Base-by-base conservation (phyloP, 1,140 invertebrate species). In the Limonius californicus region DNA sequence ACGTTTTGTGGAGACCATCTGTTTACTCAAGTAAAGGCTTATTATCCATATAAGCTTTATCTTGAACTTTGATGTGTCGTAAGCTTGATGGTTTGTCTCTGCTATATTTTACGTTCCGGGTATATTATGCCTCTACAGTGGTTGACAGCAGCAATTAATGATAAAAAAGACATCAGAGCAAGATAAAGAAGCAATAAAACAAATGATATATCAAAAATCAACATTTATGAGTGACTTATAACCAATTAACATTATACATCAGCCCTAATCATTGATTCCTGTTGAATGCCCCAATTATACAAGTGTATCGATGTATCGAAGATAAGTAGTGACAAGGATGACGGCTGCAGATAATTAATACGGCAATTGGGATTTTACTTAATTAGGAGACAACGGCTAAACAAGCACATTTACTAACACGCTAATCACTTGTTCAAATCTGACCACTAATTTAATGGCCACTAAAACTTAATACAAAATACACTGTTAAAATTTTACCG, bases 361-460 rank as follows among this genome's bases (percentile, higher is more conserved):
- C 39, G 55, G 43, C 61, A 50, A 62, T 62, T 62, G 43, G 54
- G 55, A 62, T 23, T 63, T 54, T 54, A 59, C 57, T 59, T 63
- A 63, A 63, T 63, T 63, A 59, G 57, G 57, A 61, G 59, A 55
- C 59, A 61, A 55, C 47, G 59, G 59, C 30, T 55, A 55, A 61
- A 61, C 54, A 61, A 61, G 50, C 59, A 55, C 59, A 61, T 61
- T 61, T 61, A 61, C 50, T 54, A 61, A 32, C 50, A 39, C 39
- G 39, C 50, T 39, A 50, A 54, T 47, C 42, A n/a, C 11, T 27
- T 35, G 54, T 55, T 35, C 54, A 55, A 30, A 59, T 59, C 43
- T 18, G 43, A 59, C 42, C 39, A 35, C 50, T 20, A 55, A 61
- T 53, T 53, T 47, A 61, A 61, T 55, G 54, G 30, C 30, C 21